Evolutionary conservation across 2,888 invertebrate species (phyloP).

Genomic region (Osmoderma eremita): DNA sequence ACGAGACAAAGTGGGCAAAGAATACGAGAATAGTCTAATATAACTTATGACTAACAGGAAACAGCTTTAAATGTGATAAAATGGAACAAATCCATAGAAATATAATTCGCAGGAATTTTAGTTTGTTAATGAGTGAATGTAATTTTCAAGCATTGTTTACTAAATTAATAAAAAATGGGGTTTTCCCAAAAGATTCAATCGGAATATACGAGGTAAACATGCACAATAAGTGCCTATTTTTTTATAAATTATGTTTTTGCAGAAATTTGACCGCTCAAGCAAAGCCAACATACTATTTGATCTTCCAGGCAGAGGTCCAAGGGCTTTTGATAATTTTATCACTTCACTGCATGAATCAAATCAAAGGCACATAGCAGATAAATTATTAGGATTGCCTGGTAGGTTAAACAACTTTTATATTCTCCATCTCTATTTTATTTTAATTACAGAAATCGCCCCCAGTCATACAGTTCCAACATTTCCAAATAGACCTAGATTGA

Average conservation of each 20-base stretch:
- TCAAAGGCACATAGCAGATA: constrained; percentile 36
- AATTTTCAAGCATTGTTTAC: constrained; percentile 35
- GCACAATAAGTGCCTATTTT: background rate
- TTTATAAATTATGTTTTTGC: background rate
- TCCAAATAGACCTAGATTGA: background rate
- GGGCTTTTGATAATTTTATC: constrained; percentile 35
- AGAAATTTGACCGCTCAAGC: constrained; percentile 25
- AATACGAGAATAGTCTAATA: too few species aligned
- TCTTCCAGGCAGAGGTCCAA: constrained; percentile 29
- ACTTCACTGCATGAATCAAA: constrained; percentile 28
- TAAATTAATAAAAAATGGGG: constrained; percentile 33
- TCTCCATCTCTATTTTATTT: background rate
- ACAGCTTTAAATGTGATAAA: too few species aligned
- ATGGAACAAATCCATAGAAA: constrained; percentile 37
- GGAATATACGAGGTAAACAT: constrained; percentile 28
- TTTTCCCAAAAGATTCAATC: constrained; percentile 28
- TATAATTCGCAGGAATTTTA: constrained; percentile 35
- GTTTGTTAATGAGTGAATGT: constrained; percentile 23
- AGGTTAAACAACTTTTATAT: background rate
- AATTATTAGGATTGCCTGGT: constrained; percentile 34
- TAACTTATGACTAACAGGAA: background rate
- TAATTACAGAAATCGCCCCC: constrained; percentile 1
- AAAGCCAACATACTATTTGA: constrained; percentile 28
- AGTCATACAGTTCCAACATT: constrained; percentile 5
- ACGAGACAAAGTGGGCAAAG: too few species aligned